Evolutionary conservation across 2,113 vertebrate genomes (phyloP), one percentile per base, ranked within the genome.

Genomic region (Pan paniscus): DNA sequence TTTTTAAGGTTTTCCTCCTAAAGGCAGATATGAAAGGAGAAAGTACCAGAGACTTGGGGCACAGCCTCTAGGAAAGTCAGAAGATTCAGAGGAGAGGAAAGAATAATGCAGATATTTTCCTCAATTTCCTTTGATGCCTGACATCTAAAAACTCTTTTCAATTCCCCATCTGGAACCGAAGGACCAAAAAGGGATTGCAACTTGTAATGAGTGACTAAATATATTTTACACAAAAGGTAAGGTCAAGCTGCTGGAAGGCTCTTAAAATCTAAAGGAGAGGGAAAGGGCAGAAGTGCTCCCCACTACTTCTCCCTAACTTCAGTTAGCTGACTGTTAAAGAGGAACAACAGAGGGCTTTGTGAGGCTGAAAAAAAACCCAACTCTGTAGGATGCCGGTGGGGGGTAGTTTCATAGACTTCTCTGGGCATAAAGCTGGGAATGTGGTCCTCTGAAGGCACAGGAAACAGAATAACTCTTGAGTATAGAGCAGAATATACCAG

Each of bases 291-390:
- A 78, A 11, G 48, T 17, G 9, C 38, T n/a, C 40, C 52, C 40
- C 18, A 27, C 30, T 48, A 38, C 32, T 72, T 78, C 27, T 91
- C 75, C 89, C 35, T 27, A 32, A 79, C 20, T 59, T 96, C 89
- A 91, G 94, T 78, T 72, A 92, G 81, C 93, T 72, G 88, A 87
- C 64, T 78, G 78, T 73, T 95, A 59, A 35, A 70, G 16, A 82
- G 70, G 43, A 94, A 91, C 89, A 95, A 93, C 67, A 91, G 89
- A 91, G 61, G 52, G 68, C 92, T 97, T 93, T 97, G 89, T 79
- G 79, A 76, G 72, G 67, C 32, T 94, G 61, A 50, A 64, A 92
- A 30, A 32, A 73, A 94, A 43, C 18, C 52, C 52, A 81, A 90
- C 91, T 89, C 59, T 50, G 55, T 30, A 89, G 82, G 82, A 79